Conservation (phyloP, 1,140 invertebrate species). For the Hycleus cichorii region DNA sequence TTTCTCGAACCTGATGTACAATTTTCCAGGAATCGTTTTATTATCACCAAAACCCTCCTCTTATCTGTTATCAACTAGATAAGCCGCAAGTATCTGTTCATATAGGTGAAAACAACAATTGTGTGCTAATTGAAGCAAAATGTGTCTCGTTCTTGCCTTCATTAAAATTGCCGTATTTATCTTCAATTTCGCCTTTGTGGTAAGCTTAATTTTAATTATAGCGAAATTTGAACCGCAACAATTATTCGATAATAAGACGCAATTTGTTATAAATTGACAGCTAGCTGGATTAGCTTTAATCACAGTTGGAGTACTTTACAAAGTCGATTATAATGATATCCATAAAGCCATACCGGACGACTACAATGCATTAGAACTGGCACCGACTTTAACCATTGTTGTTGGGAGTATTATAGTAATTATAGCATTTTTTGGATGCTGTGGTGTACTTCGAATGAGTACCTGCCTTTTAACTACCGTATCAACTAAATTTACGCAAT, state of each 20-base stretch:
- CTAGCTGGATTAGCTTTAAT: not conserved
- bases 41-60: no score
- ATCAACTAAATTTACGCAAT: constrained; percentile 31
- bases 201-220: not conserved
- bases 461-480: constrained; percentile 3
- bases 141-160: not conserved
- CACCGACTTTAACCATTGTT: constrained; percentile 2
- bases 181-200: not conserved
- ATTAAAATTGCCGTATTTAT: not conserved
- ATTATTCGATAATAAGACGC: no score
- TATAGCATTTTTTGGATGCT: constrained; percentile 56
- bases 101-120: no score
- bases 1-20: no score
- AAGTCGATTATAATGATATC: not conserved
- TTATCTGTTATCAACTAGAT: no score
- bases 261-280: not conserved
- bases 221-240: not conserved
- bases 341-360: constrained; percentile 4
- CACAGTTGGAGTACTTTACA: not conserved
- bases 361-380: not conserved
- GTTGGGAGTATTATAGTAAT: constrained; percentile 42
- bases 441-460: constrained; percentile 48
- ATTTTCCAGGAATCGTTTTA: no score
- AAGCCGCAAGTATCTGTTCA: no score
- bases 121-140: not conserved